Conservation (phyloP, 2,113 vertebrate genomes). For the Rattus norvegicus region DNA sequence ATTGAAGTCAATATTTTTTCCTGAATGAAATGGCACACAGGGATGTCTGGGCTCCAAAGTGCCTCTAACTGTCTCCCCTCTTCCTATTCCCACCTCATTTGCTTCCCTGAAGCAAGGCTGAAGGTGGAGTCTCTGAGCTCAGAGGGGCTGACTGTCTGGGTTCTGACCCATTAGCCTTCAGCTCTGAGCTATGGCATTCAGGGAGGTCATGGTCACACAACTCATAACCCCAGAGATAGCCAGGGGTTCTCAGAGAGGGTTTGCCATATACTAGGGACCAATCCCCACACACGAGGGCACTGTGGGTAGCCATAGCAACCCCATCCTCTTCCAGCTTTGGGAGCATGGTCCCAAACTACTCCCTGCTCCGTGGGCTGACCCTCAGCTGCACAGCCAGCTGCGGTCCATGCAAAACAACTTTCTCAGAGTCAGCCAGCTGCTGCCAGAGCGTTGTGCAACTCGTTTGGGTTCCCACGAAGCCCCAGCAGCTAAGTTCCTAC, state of each 20-base stretch:
- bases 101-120: background rate
- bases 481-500: background rate
- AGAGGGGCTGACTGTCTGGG: background rate
- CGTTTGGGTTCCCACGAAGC: background rate
- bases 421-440: background rate
- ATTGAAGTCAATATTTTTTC: background rate
- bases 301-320: fast-evolving
- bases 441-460: background rate
- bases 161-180: background rate
- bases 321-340: background rate
- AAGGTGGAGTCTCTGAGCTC: background rate
- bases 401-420: background rate
- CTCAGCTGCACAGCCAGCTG: background rate
- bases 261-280: fast-evolving
- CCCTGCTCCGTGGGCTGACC: background rate
- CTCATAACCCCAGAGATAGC: background rate
- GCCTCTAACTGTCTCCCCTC: background rate
- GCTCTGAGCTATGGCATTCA: background rate
- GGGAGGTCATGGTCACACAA: background rate
- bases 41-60: background rate
- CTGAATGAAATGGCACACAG: background rate
- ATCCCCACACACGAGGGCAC: fast-evolving
- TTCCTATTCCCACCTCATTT: background rate
- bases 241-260: background rate
- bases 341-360: background rate